These are phyloP conservation scores for Meta bourneti DNA, from an alignment of 2,888 invertebrate species.

Conservation along the genomic window DNA sequence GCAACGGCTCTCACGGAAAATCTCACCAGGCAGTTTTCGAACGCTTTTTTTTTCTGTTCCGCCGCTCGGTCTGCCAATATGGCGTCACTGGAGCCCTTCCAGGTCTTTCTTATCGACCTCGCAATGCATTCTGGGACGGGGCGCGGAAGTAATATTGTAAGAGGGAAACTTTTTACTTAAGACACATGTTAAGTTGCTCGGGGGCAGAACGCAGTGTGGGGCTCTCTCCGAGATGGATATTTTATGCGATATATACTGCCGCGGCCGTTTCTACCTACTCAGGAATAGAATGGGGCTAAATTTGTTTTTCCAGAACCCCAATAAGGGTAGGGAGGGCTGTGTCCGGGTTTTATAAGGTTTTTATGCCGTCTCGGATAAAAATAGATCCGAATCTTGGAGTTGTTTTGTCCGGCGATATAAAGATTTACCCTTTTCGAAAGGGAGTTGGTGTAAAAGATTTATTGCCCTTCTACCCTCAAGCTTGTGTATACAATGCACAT, in stretches of 20 bases:
- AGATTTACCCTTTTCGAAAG: not conserved
- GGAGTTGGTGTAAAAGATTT: too few relatives aligned
- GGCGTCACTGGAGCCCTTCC: not conserved
- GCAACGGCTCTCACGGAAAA: not conserved
- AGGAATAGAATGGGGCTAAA: not conserved
- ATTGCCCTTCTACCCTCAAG: too few relatives aligned
- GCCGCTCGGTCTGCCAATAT: slow-evolving; percentile 7
- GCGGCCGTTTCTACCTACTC: not conserved
- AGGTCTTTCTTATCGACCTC: slow-evolving; percentile 46
- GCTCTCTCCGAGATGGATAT: slow-evolving; percentile 34
- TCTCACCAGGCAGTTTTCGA: slow-evolving; percentile 3
- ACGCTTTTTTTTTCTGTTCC: slow-evolving; percentile 2
- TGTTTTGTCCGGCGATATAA: not conserved
- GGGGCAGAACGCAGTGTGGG: not conserved
- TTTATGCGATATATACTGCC: slow-evolving; percentile 27
- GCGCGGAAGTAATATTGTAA: slow-evolving; percentile 53
- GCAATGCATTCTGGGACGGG: not conserved
- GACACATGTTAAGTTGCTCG: slow-evolving; percentile 37
- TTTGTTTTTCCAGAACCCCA: not conserved
- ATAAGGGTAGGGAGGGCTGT: not conserved
- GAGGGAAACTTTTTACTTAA: slow-evolving; percentile 40
- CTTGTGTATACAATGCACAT: too few relatives aligned
- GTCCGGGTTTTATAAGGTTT: not conserved
- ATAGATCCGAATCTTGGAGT: not conserved
- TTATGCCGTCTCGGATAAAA: not conserved